These are phyloP conservation scores for Trigoniulus corallinus DNA, from an alignment of 1,140 invertebrate genomes.

Conservation along the genomic window DNA sequence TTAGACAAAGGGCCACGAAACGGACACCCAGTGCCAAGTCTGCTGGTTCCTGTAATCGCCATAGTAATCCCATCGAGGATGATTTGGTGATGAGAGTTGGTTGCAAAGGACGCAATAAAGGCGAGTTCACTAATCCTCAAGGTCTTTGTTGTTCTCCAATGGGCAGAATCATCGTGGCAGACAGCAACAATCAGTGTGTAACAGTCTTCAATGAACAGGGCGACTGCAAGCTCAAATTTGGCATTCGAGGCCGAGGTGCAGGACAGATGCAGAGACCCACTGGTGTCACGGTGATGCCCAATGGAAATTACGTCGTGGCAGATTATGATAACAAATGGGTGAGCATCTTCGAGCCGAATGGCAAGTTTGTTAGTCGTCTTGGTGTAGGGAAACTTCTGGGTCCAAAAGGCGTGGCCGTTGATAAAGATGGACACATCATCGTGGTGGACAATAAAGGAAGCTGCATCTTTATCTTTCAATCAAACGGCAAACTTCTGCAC, in stretches of 20 bases:
- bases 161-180: constrained; percentile 33
- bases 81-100: constrained; percentile 31
- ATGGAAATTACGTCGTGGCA: constrained; percentile 37
- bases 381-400: constrained; percentile 36
- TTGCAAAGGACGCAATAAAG: constrained; percentile 31
- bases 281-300: constrained; percentile 31
- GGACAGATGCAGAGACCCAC: constrained; percentile 38
- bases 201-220: constrained; percentile 28
- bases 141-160: constrained; percentile 26
- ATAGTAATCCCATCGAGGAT: constrained; percentile 31
- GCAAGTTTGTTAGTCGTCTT: constrained; percentile 36
- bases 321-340: constrained; percentile 43
- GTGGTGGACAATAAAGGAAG: constrained; percentile 43
- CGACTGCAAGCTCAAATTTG: constrained; percentile 29
- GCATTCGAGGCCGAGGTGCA: constrained; percentile 29
- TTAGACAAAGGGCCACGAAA: constrained; percentile 23
- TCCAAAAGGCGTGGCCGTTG: constrained; percentile 36
- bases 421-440: constrained; percentile 33
- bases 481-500: constrained; percentile 29
- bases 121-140: constrained; percentile 41
- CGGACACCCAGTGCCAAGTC: constrained; percentile 26
- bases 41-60: constrained; percentile 24
- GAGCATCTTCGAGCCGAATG: constrained; percentile 34
- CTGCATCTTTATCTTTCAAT: constrained; percentile 34
- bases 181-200: constrained; percentile 40